A percentile compares a stretch with the other conserved stretches of the same genome.
Conservation (phyloP, 1,140 invertebrate genomes). For the Argopecten irradians region DNA sequence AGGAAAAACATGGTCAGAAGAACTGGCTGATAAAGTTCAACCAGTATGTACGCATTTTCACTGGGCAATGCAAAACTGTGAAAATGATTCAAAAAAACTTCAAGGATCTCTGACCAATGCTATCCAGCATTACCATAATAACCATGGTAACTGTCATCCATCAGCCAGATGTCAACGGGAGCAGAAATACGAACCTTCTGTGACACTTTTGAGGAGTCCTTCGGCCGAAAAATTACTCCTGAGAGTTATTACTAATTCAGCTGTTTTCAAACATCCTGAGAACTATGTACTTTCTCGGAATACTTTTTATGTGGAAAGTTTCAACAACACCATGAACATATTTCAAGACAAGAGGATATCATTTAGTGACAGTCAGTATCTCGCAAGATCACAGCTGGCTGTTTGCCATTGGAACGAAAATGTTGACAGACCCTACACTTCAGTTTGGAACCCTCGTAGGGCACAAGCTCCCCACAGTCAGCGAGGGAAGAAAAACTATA, state of each 20-base stretch:
- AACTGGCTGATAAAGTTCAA: slow-evolving; percentile 27
- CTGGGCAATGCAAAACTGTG: slow-evolving; percentile 28
- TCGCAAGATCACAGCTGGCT: background rate
- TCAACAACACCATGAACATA: slow-evolving; percentile 39
- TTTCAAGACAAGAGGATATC: slow-evolving; percentile 42
- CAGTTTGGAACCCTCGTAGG: slow-evolving; percentile 24
- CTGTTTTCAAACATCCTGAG: slow-evolving; percentile 30
- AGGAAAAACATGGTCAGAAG: slow-evolving; percentile 1
- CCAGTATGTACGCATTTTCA: slow-evolving; percentile 30
- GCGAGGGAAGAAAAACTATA: slow-evolving; percentile 39
- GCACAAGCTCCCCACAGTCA: slow-evolving; percentile 18
- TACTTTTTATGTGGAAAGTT: slow-evolving; percentile 42
- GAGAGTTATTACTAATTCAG: background rate
- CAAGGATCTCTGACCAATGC: background rate
- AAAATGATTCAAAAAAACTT: background rate
- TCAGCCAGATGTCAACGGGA: background rate
- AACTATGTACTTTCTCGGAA: slow-evolving; percentile 21
- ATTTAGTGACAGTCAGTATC: slow-evolving; percentile 34
- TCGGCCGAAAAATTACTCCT: background rate
- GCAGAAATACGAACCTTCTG: slow-evolving; percentile 31
- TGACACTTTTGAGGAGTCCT: background rate
- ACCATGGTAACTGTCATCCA: background rate
- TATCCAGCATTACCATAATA: slow-evolving; percentile 15
- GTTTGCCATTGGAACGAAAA: slow-evolving; percentile 27
- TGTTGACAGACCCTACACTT: slow-evolving; percentile 28